Evolutionary conservation across 2,888 invertebrate genomes (phyloP).

Genomic region (Odontocerum albicorne): DNA sequence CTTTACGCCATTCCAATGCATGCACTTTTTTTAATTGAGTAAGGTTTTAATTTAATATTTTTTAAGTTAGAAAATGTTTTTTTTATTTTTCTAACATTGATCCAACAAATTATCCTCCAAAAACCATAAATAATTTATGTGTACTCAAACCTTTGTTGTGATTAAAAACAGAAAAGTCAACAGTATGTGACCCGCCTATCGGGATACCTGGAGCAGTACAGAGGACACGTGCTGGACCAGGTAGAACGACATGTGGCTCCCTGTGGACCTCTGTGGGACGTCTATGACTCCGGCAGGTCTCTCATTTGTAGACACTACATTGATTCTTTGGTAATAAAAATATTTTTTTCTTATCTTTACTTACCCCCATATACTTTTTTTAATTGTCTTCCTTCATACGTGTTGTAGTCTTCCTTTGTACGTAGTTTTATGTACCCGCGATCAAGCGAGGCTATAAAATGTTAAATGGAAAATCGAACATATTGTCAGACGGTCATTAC

Average conservation of each 20-base stretch:
- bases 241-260: constrained; percentile 66
- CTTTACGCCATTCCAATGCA: too few species aligned
- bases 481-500: too few species aligned
- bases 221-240: constrained; percentile 65
- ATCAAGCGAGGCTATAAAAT: too few species aligned
- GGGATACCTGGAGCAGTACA: constrained; percentile 68
- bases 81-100: too few species aligned
- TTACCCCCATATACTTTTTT: not conserved
- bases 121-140: not conserved
- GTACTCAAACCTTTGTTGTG: constrained; percentile 39
- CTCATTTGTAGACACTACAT: constrained; percentile 65
- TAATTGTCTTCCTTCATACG: not conserved
- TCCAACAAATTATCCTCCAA: too few species aligned
- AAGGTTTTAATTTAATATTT: too few species aligned
- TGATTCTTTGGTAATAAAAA: constrained; percentile 65
- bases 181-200: constrained; percentile 61
- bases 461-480: too few species aligned
- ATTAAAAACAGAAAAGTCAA: constrained; percentile 64
- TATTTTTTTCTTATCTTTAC: not conserved
- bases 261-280: constrained; percentile 72
- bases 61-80: too few species aligned
- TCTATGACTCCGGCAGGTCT: constrained; percentile 65
- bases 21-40: too few species aligned
- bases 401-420: constrained; percentile 2
- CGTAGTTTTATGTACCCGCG: too few species aligned